Evolutionary conservation across 1,140 invertebrate species (phyloP).

Genomic region (Drosophila prosaltans): DNA sequence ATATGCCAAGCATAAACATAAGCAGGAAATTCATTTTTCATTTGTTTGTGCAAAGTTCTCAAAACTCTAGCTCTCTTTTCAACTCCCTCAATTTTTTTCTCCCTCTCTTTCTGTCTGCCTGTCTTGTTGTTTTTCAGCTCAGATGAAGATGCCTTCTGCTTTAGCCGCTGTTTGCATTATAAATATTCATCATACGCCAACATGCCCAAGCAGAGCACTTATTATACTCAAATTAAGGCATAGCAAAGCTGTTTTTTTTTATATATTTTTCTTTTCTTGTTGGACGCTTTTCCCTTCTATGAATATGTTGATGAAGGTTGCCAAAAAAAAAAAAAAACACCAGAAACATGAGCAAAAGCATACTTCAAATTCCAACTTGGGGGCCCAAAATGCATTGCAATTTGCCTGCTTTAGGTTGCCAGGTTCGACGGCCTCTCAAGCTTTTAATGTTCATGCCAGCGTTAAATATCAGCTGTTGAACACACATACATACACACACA

Average conservation of each 20-base stretch:
- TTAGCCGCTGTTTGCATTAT: slow-evolving; percentile 53
- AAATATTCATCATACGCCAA: slow-evolving; percentile 76
- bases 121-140: slow-evolving; percentile 3
- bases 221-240: slow-evolving; percentile 79
- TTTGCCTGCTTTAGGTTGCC: slow-evolving; percentile 46
- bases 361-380: slow-evolving; percentile 77
- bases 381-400: slow-evolving; percentile 63
- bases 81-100: background rate
- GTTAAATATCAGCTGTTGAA: slow-evolving; percentile 72
- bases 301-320: slow-evolving; percentile 32
- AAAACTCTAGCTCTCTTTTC: background rate
- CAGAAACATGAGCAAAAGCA: slow-evolving; percentile 46
- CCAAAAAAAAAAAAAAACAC: slow-evolving; percentile 27
- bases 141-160: slow-evolving; percentile 47
- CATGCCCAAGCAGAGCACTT: slow-evolving; percentile 63
- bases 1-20: slow-evolving; percentile 79
- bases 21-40: slow-evolving; percentile 81
- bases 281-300: slow-evolving; percentile 14
- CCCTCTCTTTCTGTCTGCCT: background rate
- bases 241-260: slow-evolving; percentile 37
- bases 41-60: slow-evolving; percentile 73
- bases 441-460: slow-evolving; percentile 38
- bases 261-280: slow-evolving; percentile 15
- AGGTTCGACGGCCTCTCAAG: slow-evolving; percentile 63
- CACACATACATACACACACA: slow-evolving; percentile 45